A percentile compares a stretch with the other conserved stretches of the same genome.
Evolutionary conservation across 2,113 vertebrate genomes (phyloP).

Genomic region (Lepidothrix coronata): DNA sequence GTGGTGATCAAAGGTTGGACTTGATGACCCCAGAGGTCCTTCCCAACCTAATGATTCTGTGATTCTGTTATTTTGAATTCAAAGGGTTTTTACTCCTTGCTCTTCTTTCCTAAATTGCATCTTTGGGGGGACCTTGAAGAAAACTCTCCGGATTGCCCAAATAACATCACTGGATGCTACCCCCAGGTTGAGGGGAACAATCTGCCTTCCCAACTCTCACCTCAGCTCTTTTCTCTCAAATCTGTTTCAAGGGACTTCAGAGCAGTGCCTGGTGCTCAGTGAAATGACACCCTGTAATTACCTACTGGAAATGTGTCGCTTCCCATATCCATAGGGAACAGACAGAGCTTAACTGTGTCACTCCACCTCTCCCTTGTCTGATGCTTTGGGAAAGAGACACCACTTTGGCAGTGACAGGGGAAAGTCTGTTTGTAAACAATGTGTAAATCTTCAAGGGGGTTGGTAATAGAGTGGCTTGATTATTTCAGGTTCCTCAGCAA

Average conservation of each 20-base stretch:
- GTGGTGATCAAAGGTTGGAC: background rate
- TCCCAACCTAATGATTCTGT: background rate
- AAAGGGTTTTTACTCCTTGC: background rate
- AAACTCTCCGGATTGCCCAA: background rate
- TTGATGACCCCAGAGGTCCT: background rate
- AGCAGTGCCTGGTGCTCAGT: background rate
- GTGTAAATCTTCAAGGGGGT: background rate
- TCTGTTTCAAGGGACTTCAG: background rate
- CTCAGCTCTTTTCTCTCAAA: background rate
- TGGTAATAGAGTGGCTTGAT: background rate
- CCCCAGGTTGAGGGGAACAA: background rate
- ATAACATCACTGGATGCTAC: background rate
- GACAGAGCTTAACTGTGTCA: background rate
- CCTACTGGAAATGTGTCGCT: background rate
- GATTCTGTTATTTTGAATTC: background rate
- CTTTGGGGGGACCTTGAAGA: background rate
- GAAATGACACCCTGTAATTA: conserved; percentile 30
- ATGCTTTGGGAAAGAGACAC: background rate
- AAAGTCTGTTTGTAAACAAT: background rate
- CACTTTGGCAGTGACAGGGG: background rate
- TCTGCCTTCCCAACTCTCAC: background rate
- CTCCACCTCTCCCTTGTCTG: background rate
- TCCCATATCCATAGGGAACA: background rate
- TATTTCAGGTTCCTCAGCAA: background rate
- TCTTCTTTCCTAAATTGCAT: background rate